Base-by-base conservation (phyloP, 2,888 invertebrate species). In the Lordiphosa andalusiaca region DNA sequence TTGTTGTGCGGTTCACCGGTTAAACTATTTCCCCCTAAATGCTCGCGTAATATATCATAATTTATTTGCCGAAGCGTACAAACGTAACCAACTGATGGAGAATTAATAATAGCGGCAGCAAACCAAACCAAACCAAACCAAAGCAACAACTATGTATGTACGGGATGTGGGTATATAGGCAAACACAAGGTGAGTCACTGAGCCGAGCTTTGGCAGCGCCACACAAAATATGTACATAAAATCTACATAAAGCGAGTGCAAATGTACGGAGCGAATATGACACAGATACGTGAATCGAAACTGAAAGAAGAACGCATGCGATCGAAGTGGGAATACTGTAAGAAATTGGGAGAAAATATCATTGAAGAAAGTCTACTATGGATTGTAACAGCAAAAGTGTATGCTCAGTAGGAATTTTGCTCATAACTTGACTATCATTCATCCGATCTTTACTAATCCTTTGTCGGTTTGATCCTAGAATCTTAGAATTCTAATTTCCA, bases 101-200 rank as follows among this genome's bases (percentile, higher is more conserved):
- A 63, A 74, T 81, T 81, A 75, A 75, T 82, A 71, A 74, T 60
- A 51, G 52, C 72, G 60, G 65, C 54, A 56, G 63, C 55, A 54
- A 5, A 41, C 41, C n/a, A 50, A 33, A 21, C 44, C n/a, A 50
- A 33, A 21, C 36, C 60, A 50, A 33, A 21, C 36, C 52, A 50
- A 33, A 21, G 33, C 52, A 67, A 59, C 60, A 50, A 51, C 50
- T 46, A 46, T 47, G 42, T 46, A 46, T 47, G 42, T 63, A 71
- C 47, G 55, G 63, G 61, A 63, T 77, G 63, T 23, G 6, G 23
- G 23, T 23, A 23, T 6, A 1, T 23, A 6, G 23, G 23, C 25
- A 6, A 44, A 47, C 48, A 59, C 59, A 51, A 39, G 53, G 39
- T 62, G 70, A 66, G 53, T 73, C 66, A 72, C 54, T 56, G 38